phyloP scores from a whole-genome alignment of 2,797 vertebrate species.

The Chrysocyon brachyurus region DNA sequence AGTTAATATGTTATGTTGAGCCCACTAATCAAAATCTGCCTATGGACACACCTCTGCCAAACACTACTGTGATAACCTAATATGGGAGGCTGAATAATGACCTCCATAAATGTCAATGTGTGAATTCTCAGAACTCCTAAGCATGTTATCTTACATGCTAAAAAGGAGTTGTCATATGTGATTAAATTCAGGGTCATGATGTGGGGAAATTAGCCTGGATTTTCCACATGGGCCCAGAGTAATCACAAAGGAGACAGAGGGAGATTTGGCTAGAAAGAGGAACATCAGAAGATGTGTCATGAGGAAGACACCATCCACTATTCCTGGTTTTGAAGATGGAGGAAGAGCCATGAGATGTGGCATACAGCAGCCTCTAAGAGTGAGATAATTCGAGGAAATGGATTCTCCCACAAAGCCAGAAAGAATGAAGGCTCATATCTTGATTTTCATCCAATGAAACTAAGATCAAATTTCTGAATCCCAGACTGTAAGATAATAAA shows the following conservation, averaged over 20 bases:
- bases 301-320: background rate
- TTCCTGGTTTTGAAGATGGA: background rate
- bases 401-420: background rate
- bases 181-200: background rate
- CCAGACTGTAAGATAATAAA: background rate
- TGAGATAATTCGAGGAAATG: background rate
- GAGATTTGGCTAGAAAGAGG: background rate
- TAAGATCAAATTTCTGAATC: background rate
- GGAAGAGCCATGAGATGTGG: background rate
- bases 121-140: background rate
- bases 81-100: background rate
- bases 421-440: background rate
- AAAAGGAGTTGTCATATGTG: background rate
- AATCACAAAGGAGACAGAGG: background rate
- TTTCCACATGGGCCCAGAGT: background rate
- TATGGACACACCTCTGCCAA: background rate
- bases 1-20: background rate
- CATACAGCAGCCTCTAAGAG: background rate
- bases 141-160: background rate
- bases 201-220: background rate
- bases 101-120: background rate
- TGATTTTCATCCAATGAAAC: background rate
- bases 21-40: constrained; percentile 9
- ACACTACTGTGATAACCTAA: background rate
- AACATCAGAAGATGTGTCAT: background rate